Evolutionary conservation across 2,113 vertebrate genomes (phyloP).

Genomic region (Scomber colias): DNA sequence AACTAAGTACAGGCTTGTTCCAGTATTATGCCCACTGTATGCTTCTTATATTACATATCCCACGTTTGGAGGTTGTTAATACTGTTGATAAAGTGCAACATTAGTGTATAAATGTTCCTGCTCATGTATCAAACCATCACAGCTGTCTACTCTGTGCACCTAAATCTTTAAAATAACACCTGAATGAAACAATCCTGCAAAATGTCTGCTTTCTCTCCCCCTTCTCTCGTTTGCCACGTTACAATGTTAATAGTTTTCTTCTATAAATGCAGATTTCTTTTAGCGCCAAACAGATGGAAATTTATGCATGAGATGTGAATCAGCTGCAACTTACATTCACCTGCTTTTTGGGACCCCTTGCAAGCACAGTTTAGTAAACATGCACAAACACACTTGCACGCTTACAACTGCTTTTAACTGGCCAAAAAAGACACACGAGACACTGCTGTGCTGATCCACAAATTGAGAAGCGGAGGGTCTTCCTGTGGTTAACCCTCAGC

Average conservation of each 20-base stretch:
- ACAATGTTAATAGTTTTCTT: conserved; percentile 13
- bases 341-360: background rate
- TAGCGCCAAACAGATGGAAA: conserved; percentile 24
- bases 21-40: conserved; percentile 14
- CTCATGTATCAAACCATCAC: conserved; percentile 18
- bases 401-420: conserved; percentile 2
- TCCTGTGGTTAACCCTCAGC: conserved; percentile 9
- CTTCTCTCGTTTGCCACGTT: conserved; percentile 26
- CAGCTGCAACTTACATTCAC: conserved; percentile 25
- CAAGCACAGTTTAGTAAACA: background rate
- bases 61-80: conserved; percentile 47
- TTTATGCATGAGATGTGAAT: conserved; percentile 7
- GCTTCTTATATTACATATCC: conserved; percentile 20
- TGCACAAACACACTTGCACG: conserved; percentile 1
- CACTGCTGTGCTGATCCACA: conserved; percentile 6
- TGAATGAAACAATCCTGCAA: background rate
- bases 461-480: conserved; percentile 22
- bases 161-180: background rate
- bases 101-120: conserved; percentile 34
- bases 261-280: conserved; percentile 31
- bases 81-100: conserved; percentile 73
- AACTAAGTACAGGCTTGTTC: conserved; percentile 27
- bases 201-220: background rate
- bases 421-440: conserved; percentile 17
- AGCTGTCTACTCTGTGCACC: conserved; percentile 2